Conservation (phyloP, 2,113 vertebrate genomes). For the Scytalopus superciliaris region DNA sequence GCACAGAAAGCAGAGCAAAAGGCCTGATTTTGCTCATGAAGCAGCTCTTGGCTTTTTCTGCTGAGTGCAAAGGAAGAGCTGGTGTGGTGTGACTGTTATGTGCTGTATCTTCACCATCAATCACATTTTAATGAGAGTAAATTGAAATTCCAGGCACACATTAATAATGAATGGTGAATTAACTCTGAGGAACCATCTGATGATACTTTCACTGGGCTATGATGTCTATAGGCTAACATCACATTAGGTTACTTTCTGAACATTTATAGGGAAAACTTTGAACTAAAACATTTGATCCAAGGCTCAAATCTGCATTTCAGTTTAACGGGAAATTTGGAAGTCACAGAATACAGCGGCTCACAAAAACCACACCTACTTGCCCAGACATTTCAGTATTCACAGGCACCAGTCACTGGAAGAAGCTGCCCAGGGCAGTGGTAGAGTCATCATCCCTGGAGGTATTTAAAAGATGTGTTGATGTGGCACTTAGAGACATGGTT, state of each 20-base stretch:
- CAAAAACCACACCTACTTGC: not conserved
- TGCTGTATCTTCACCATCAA: slow-evolving; percentile 55
- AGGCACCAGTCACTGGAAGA: not conserved
- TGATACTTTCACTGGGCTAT: slow-evolving; percentile 22
- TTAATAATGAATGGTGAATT: slow-evolving; percentile 71
- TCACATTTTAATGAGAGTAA: slow-evolving; percentile 65
- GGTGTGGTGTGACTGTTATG: slow-evolving; percentile 3
- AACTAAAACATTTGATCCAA: not conserved
- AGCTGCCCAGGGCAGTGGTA: no score
- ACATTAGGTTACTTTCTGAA: not conserved
- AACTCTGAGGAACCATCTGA: slow-evolving; percentile 54
- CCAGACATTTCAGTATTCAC: not conserved
- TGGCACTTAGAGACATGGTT: not conserved
- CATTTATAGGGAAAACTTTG: not conserved
- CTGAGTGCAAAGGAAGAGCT: slow-evolving; percentile 8
- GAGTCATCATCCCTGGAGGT: not conserved
- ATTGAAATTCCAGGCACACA: slow-evolving; percentile 69
- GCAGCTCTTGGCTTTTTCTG: not conserved
- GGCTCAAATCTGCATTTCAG: not conserved
- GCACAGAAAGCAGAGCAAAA: not conserved
- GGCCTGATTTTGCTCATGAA: not conserved
- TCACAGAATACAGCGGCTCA: not conserved
- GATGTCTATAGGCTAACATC: not conserved
- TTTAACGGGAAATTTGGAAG: not conserved
- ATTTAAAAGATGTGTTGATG: not conserved